Evolutionary conservation across 2,113 vertebrate species (phyloP), one percentile per base, ranked within the genome.

Genomic region (Falco punctatus): DNA sequence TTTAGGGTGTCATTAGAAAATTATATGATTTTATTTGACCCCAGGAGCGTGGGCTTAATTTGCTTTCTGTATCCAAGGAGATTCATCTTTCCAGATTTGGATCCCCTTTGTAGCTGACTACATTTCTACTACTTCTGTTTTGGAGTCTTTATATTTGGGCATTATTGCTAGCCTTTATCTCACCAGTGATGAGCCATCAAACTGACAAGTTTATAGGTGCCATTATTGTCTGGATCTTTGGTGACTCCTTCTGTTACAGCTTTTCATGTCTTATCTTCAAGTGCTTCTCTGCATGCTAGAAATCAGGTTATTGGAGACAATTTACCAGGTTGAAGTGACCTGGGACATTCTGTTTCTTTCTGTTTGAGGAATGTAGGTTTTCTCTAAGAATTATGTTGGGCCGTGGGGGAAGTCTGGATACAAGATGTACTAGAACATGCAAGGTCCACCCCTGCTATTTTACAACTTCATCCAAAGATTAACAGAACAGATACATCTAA

Each of bases 271-370:
- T 69, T 79, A 61, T 48, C 62, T 83, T 78, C 71, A 81, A 88
- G 46, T 80, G n/a, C 73, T 78, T 80, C 86, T 70, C 59, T 88
- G 48, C 44, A 80, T 42, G 28, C 23, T 13, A 81, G 44, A 84
- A 92, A 80, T 62, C 46, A 89, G 66, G 51, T 78, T 72, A 73
- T 15, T 66, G 28, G 69, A 90, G 64, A 71, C 28, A 94, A 91
- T 32, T 81, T 58, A 91, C 35, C 65, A 89, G 92, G 89, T 69
- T 91, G 57, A 90, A 62, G 48, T 89, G 92, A 95, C 85, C 88
- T 78, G 23, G 77, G 51, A 85, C 14, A 3, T 55, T 81, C 58
- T 64, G 72, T 57, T 59, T 90, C 65, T 71, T 83, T 73, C 80
- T 0, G 0, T 71, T n/a, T n/a, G 33, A 88, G 59, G 33, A 95